phyloP scores from a whole-genome alignment of 2,797 vertebrate genomes.

The Todus mexicanus region DNA sequence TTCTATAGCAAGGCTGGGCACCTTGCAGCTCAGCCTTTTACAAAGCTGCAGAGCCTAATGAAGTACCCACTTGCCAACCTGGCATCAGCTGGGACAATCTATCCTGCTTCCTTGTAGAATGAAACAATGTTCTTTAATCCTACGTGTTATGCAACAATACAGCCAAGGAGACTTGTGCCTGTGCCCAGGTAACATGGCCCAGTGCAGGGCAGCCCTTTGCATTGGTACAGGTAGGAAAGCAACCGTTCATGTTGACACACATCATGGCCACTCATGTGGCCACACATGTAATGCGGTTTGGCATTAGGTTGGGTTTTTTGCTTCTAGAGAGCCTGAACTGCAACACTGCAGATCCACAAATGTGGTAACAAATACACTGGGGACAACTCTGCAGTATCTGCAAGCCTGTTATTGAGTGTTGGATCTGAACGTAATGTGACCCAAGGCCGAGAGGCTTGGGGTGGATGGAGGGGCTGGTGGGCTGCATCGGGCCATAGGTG shows the following conservation, averaged over 20 bases:
- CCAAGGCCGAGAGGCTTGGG: neutral
- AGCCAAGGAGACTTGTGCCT: neutral
- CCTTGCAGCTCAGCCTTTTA: neutral
- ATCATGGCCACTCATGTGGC: rapidly evolving
- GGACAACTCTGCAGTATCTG: neutral
- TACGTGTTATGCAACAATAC: rapidly evolving
- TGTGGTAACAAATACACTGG: rapidly evolving
- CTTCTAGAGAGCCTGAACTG: neutral
- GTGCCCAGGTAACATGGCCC: rapidly evolving
- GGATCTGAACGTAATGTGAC: neutral
- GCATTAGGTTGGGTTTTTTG: neutral
- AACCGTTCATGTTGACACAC: neutral
- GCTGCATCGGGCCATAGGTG: neutral
- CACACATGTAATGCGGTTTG: neutral
- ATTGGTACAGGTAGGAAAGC: neutral
- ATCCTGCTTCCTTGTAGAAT: neutral
- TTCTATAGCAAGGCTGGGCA: neutral
- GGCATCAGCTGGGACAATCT: neutral
- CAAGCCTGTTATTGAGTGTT: neutral
- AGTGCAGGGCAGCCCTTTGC: neutral
- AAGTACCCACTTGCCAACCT: neutral
- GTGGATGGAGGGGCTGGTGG: neutral
- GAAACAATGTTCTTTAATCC: neutral
- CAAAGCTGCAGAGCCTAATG: neutral
- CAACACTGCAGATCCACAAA: rapidly evolving